phyloP scores from a whole-genome alignment of 2,797 vertebrate genomes.

The Anas georgica region DNA sequence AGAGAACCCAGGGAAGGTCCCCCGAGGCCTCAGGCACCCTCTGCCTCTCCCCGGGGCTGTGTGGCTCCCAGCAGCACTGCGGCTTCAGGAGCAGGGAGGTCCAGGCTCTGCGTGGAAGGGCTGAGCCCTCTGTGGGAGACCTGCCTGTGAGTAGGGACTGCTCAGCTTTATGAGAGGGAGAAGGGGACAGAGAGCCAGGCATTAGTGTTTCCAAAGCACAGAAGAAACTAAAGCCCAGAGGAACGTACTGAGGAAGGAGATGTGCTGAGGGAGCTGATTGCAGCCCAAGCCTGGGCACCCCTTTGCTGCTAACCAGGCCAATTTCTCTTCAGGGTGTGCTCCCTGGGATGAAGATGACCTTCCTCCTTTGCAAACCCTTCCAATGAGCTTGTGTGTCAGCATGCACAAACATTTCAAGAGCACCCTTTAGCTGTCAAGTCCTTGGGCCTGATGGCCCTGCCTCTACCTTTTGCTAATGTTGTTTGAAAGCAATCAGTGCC shows the following conservation, averaged over 20 bases:
- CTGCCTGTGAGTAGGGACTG: neutral
- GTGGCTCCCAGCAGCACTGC: neutral
- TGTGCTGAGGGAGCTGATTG: neutral
- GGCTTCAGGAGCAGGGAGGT: fast-evolving
- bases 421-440: neutral
- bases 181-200: neutral
- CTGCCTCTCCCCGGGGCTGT: neutral
- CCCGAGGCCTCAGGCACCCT: neutral
- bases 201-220: neutral
- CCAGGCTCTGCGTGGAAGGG: fast-evolving
- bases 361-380: neutral
- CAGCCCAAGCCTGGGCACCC: neutral
- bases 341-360: neutral
- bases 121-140: neutral
- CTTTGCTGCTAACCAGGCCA: neutral
- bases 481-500: neutral
- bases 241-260: neutral
- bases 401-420: neutral
- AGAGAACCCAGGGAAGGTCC: neutral
- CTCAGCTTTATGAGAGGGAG: neutral
- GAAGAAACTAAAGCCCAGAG: neutral
- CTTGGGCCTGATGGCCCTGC: neutral
- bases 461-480: neutral
- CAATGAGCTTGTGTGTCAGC: neutral
- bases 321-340: neutral